phyloP scores from a whole-genome alignment of 2,888 invertebrate species.

The Epinotia bilunana region DNA sequence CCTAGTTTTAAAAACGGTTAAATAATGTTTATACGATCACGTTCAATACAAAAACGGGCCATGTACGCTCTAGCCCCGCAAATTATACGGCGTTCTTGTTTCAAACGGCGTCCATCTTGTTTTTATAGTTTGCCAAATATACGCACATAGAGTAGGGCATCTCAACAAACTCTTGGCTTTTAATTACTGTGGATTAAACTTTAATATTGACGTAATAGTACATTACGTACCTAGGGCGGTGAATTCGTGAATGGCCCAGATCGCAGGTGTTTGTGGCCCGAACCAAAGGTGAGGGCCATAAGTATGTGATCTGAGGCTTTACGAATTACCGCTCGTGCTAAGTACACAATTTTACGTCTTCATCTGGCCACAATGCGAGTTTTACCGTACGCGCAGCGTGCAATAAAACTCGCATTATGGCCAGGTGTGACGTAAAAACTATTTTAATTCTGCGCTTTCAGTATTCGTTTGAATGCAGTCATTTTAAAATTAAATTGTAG shows the following conservation, averaged over 20 bases:
- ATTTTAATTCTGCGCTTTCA: background rate
- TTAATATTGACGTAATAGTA: too few species aligned
- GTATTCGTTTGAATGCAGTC: background rate
- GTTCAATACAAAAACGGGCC: background rate
- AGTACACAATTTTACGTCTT: too few species aligned
- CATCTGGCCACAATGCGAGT: too few species aligned
- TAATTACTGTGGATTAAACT: slow-evolving; percentile 13
- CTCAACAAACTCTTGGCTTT: background rate
- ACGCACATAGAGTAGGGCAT: slow-evolving; percentile 8
- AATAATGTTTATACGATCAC: slow-evolving; percentile 30
- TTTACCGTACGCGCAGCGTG: too few species aligned
- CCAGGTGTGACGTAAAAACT: background rate
- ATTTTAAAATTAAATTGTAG: background rate
- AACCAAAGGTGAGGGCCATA: too few species aligned
- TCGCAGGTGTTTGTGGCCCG: too few species aligned
- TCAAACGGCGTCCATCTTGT: slow-evolving; percentile 2
- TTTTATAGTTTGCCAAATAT: slow-evolving; percentile 23
- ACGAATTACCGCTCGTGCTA: too few species aligned
- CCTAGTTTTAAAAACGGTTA: slow-evolving; percentile 35
- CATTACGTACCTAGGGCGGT: too few species aligned
- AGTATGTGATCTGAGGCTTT: too few species aligned
- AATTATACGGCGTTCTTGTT: slow-evolving; percentile 7
- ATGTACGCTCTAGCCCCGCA: background rate
- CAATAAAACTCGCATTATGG: too few species aligned
- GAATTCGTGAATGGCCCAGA: too few species aligned